Evolutionary conservation across 2,888 invertebrate species (phyloP).

Genomic region (Polietes domitor): DNA sequence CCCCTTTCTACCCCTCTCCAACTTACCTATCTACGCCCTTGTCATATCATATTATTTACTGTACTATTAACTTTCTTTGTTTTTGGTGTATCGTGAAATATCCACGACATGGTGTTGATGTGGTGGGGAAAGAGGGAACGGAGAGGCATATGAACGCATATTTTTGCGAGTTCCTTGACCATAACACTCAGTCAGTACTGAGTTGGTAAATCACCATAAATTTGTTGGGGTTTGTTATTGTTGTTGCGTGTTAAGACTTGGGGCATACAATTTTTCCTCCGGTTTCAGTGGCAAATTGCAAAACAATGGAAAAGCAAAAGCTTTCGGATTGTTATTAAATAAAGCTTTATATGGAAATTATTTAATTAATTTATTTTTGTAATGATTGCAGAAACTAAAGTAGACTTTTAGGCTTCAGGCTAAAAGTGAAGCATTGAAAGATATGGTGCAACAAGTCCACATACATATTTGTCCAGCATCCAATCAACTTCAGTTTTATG

Average conservation of each 20-base stretch:
- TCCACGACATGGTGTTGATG: not conserved
- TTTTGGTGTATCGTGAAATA: not conserved
- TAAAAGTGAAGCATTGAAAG: too few species aligned
- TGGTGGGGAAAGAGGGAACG: too few species aligned
- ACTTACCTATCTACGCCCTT: not conserved
- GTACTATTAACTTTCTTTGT: slow-evolving; percentile 6
- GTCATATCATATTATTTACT: not conserved
- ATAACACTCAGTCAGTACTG: slow-evolving; percentile 27
- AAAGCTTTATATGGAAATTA: not conserved
- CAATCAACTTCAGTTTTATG: too few species aligned
- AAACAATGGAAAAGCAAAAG: slow-evolving; percentile 11
- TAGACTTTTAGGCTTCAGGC: too few species aligned
- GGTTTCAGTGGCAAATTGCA: not conserved
- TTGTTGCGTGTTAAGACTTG: slow-evolving; percentile 26
- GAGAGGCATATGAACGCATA: slow-evolving; percentile 30
- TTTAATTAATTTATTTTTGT: too few species aligned
- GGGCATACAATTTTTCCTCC: too few species aligned
- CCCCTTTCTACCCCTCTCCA: not conserved
- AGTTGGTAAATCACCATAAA: slow-evolving; percentile 10
- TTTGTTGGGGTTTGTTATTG: slow-evolving; percentile 3
- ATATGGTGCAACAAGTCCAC: too few species aligned
- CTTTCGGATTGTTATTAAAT: not conserved
- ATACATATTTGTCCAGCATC: too few species aligned
- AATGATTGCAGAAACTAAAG: too few species aligned
- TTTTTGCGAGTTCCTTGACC: slow-evolving; percentile 39